A percentile compares a stretch with the other conserved stretches of the same genome.
Conservation (phyloP, 2,113 vertebrate genomes). For the Chloropsis hardwickii region DNA sequence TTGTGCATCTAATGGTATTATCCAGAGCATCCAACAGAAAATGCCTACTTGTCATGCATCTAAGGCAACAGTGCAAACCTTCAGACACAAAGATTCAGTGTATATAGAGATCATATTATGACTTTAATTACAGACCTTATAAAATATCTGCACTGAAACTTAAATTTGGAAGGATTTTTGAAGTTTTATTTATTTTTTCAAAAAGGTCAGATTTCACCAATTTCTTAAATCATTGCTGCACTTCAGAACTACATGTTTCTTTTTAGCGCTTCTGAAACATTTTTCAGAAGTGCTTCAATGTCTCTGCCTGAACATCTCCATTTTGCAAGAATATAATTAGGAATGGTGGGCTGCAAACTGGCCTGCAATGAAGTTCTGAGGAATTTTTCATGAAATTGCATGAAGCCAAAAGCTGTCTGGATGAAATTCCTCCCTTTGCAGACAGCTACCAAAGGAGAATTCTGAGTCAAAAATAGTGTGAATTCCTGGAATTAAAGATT, state of each 20-base stretch:
- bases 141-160: neutral
- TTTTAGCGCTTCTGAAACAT: neutral
- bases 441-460: neutral
- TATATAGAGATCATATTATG: neutral
- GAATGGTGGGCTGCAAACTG: neutral
- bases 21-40: conserved; percentile 43
- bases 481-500: conserved; percentile 21
- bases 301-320: neutral
- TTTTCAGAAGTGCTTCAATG: neutral
- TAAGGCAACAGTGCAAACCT: conserved; percentile 20
- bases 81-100: conserved; percentile 30
- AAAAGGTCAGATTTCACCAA: neutral
- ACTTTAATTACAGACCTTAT: neutral
- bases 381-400: neutral
- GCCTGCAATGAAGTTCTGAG: neutral
- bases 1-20: conserved; percentile 62
- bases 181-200: neutral
- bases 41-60: conserved; percentile 53
- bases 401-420: neutral
- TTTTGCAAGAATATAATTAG: neutral
- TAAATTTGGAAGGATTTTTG: neutral
- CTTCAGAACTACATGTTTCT: neutral
- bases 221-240: neutral
- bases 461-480: neutral
- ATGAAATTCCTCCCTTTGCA: neutral